Evolutionary conservation across 2,888 invertebrate genomes (phyloP), one percentile per base, ranked within the genome.

Genomic region (Bombylius discolor): DNA sequence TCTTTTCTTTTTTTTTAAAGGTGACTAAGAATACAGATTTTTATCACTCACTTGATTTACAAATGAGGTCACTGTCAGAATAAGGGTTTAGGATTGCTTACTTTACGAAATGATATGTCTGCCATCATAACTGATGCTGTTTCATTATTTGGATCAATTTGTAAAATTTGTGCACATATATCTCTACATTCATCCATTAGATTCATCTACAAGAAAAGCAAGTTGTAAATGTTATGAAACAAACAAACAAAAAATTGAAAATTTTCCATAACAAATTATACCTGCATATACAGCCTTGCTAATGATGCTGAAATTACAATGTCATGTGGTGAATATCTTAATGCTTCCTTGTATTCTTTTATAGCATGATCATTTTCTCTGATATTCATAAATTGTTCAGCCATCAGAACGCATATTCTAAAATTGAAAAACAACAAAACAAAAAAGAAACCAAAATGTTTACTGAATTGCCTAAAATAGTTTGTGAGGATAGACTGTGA

Each of bases 121-220:
- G 97, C 97, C 84, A 97, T 87, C 87, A 97, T 90, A 47, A 98
- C 87, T 1, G 91, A 90, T 0, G 97, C 96, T 1, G 87, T 84
- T 70, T 96, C 94, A 70, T 95, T 93, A 64, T 91, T 89, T 2
- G 87, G 84, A 68, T 96, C 93, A 3, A 87, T 78, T 64, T 85
- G 86, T 51, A 97, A 75, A 34, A 97, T 78, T 11, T 85, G 80
- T 52, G 85, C 80, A 67, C 96, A 94, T 1, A 87, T 88, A 65
- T 89, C 86, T 63, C 93, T 88, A 70, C 96, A 97, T 62, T 86
- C 80, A 59, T 93, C 91, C 61, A 93, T 78, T 66, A 90, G 86
- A 66, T 89, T 91, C 65, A 85, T 83, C 84, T 87, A 12, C 4
- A 42, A 8, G 23, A 51, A 23, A 44, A 4, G 14, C 66, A 39